Evolutionary conservation across 2,888 invertebrate genomes (phyloP).

Genomic region (Lysandra bellargus): DNA sequence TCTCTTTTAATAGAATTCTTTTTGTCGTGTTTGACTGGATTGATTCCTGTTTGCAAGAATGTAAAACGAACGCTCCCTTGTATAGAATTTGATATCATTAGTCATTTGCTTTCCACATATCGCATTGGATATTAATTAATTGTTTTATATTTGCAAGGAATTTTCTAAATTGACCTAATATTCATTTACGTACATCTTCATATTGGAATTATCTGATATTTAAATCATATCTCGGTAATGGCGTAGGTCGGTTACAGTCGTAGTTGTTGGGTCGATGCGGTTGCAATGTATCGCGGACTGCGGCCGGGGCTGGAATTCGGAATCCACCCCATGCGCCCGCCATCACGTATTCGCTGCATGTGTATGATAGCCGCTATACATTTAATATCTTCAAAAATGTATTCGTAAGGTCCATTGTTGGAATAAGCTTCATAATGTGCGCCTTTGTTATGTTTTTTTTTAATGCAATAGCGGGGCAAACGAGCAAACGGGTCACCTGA

Average conservation of each 20-base stretch:
- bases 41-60: too few relatives aligned
- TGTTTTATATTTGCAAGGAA: neutral
- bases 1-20: too few relatives aligned
- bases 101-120: too few relatives aligned
- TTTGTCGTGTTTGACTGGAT: too few relatives aligned
- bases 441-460: neutral
- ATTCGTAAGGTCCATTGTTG: neutral
- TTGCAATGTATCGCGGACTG: slow-evolving; percentile 24
- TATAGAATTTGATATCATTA: too few relatives aligned
- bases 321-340: slow-evolving; percentile 2
- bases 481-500: too few relatives aligned
- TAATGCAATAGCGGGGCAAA: too few relatives aligned
- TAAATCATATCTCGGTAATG: neutral
- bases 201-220: neutral
- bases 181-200: neutral
- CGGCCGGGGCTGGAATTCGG: slow-evolving; percentile 15
- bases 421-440: neutral
- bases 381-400: slow-evolving; percentile 3
- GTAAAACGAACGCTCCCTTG: too few relatives aligned
- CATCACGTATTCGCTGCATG: slow-evolving; percentile 9
- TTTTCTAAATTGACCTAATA: neutral
- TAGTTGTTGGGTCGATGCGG: slow-evolving; percentile 16
- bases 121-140: too few relatives aligned
- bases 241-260: neutral
- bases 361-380: neutral